Conservation (phyloP, 2,888 invertebrate species). For the Hydrotaea diabolus region DNA sequence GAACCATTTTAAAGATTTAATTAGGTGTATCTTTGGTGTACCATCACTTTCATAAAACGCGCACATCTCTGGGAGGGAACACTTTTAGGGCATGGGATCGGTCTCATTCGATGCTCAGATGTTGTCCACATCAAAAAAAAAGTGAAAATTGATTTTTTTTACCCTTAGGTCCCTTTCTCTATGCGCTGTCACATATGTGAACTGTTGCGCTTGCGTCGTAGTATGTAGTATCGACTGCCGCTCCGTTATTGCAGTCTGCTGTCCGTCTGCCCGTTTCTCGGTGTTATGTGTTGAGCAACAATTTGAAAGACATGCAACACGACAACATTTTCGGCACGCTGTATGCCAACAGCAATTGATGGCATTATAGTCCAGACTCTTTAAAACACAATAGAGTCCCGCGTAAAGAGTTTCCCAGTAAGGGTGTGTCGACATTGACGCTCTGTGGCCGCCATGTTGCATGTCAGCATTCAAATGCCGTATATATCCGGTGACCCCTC, state of each 20-base stretch:
- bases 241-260: conserved; percentile 44
- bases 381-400: conserved; percentile 8
- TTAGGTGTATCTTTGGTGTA: too few species aligned
- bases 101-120: too few species aligned
- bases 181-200: too few species aligned
- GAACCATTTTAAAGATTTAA: too few species aligned
- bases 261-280: conserved; percentile 35
- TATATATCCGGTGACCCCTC: too few species aligned
- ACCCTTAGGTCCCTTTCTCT: too few species aligned
- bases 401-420: background rate
- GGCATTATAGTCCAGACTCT: conserved; percentile 51
- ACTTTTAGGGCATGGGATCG: too few species aligned
- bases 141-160: too few species aligned
- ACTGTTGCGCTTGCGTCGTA: conserved; percentile 12
- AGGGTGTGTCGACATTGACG: background rate
- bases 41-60: too few species aligned
- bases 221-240: conserved; percentile 39
- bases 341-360: conserved; percentile 62
- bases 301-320: conserved; percentile 57
- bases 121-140: too few species aligned
- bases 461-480: too few species aligned
- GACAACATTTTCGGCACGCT: conserved; percentile 40
- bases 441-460: background rate
- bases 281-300: conserved; percentile 65
- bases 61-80: too few species aligned